Percentiles rank a stretch among this genome's conserved stretches.
These are phyloP conservation scores for Cheilosia pagana DNA, from an alignment of 2,888 invertebrate genomes.

Conservation along the genomic window DNA sequence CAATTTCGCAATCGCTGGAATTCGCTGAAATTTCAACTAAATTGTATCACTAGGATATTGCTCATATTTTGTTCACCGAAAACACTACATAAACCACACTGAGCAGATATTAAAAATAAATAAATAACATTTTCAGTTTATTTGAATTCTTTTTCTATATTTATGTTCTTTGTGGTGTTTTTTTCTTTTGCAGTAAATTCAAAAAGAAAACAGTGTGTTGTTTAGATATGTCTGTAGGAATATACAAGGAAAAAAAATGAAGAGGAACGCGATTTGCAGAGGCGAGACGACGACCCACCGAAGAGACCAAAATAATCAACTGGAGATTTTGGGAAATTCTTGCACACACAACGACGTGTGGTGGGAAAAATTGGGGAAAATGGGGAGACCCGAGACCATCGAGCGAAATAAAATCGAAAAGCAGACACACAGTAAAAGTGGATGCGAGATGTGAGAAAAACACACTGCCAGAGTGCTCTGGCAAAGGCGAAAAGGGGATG, in stretches of 20 bases:
- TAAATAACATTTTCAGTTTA: constrained; percentile 40
- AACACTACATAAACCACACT: constrained; percentile 23
- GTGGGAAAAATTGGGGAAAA: constrained; percentile 75
- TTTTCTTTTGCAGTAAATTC: constrained; percentile 36
- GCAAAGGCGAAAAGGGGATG: constrained; percentile 59
- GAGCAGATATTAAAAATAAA: constrained; percentile 40
- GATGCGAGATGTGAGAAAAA: constrained; percentile 47
- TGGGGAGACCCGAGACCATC: constrained; percentile 69
- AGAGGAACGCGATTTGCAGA: constrained; percentile 47
- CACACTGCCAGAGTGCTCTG: constrained; percentile 4
- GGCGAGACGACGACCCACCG: constrained; percentile 76
- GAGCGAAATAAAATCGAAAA: constrained; percentile 73
- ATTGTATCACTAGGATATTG: constrained; percentile 29
- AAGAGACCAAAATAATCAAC: constrained; percentile 77
- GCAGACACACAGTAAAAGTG: constrained; percentile 64
- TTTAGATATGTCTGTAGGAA: constrained; percentile 10
- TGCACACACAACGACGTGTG: constrained; percentile 60
- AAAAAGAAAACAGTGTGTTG: constrained; percentile 40
- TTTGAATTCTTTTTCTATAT: constrained; percentile 28
- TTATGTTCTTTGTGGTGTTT: constrained; percentile 10
- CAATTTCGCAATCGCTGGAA: constrained; percentile 52
- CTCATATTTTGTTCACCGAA: constrained; percentile 7
- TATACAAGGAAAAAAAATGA: neutral
- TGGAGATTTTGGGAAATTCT: constrained; percentile 75
- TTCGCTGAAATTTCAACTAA: constrained; percentile 18